These are phyloP conservation scores for Ptilonorhynchus violaceus DNA, from an alignment of 2,113 vertebrate genomes.

Conservation along the genomic window DNA sequence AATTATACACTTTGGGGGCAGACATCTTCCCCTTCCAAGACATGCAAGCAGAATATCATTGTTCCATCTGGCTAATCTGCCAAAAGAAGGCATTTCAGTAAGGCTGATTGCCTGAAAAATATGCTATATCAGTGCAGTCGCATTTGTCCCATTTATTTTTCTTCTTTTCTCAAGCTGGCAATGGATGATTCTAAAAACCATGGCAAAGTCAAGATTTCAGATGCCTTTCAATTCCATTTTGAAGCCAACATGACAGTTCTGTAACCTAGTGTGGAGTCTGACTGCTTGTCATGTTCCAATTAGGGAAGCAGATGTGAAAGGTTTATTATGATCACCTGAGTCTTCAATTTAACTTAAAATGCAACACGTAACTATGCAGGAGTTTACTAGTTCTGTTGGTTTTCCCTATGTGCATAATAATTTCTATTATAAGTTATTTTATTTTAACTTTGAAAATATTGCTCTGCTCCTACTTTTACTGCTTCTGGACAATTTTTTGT, in stretches of 20 bases:
- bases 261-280: neutral
- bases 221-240: neutral
- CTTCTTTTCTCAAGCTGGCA: neutral
- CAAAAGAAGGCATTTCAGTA: neutral
- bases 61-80: neutral
- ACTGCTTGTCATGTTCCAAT: neutral
- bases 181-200: neutral
- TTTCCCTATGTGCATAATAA: neutral
- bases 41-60: neutral
- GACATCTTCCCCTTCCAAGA: neutral
- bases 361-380: neutral
- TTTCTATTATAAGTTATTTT: neutral
- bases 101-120: neutral
- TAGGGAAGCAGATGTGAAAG: constrained; percentile 11
- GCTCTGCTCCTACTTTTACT: neutral
- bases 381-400: neutral
- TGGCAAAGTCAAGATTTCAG: neutral
- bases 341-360: neutral
- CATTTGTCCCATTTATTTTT: neutral
- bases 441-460: neutral
- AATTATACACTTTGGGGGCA: neutral
- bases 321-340: neutral
- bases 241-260: neutral
- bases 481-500: neutral
- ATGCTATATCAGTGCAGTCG: neutral